Evolutionary conservation across 1,140 invertebrate species (phyloP), one percentile per base, ranked within the genome.

Genomic region (Homarus americanus): DNA sequence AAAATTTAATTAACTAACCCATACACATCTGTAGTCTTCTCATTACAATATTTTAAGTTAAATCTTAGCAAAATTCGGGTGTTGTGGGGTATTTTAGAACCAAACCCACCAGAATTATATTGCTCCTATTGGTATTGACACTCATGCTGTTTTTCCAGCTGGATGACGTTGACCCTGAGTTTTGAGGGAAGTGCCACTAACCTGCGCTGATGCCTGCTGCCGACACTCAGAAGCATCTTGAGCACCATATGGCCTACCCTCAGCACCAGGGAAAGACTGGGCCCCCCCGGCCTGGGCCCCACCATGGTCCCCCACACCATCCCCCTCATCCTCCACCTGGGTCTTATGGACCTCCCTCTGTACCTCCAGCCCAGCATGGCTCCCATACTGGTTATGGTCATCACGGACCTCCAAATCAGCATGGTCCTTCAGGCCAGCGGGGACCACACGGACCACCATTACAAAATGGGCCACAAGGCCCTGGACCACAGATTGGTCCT

Each of bases 221-320:
- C 40, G 24, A 76, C 44, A 87, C 72, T 36, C 41, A 36, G 28
- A 49, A 78, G 40, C 49, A 76, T 76, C 83, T 75, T 75, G 83
- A 75, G 69, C 84, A 44, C 53, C 84, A 41, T 58, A 87, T 82
- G 88, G 88, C 78, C 88, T 75, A 49, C 69, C 82, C 88, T 24
- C 88, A 44, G 44, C 80, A 44, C 40, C 87, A 72, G 79, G 87
- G 58, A 20, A 89, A 82, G 87, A 72, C 66, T 32, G 87, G 63
- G 38, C 82, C 80, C 32, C 82, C 88, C 20, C 72, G 32, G 49
- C 80, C 82, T n/a, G 82, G 82, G 53, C 82, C 82, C 24, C 82
- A 69, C 63, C 63, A 69, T 69, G 63, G 69, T 36, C 82, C 38
- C 82, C 82, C 80, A 36, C 66, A 66, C 72, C 34, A 73, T 78